Base-by-base conservation (phyloP, 2,113 vertebrate species). In the Talpa occidentalis region DNA sequence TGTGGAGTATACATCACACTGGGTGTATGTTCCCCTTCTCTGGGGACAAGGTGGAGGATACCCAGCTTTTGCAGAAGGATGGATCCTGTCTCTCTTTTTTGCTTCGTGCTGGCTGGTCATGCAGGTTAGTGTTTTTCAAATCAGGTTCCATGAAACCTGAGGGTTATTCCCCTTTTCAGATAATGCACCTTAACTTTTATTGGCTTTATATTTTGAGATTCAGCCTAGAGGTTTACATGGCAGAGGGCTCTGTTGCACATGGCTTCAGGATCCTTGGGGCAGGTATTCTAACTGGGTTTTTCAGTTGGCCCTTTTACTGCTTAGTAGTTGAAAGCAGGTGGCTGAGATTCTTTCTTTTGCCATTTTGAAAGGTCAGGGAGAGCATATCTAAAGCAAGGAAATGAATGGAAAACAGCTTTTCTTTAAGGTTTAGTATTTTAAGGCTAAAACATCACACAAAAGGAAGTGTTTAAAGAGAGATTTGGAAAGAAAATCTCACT, bases 361-460 rank as follows among this genome's bases (percentile, higher is more conserved):
- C 84, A 66, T 90, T 82, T 96, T 64, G n/a, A 96, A 93, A 95
- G 92, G 92, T 85, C 90, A 70, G 60, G 60, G 73, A 74, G 69
- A 44, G 22, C n/a, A 1, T 72, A 40, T 70, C 77, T 82, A 35
- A 94, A 96, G 88, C 74, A 91, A 60, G 84, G n/a, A n/a, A 16
- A 17, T 14, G 74, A 80, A 37, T 21, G 52, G 72, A 81, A 92
- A 94, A 64, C n/a, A 47, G 72, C 70, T 70, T 90, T 95, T 80
- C 76, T 64, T 79, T 44, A 69, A 90, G 28, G 70, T 52, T 82
- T 93, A 30, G 12, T 82, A 64, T 32, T 76, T 49, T 80, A 72
- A 66, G 79, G 92, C 79, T 74, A 24, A 93, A 88, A 21, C 44
- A 49, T 56, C 44, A 54, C 40, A 70, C n/a, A 59, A 73, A 96